Evolutionary conservation across 2,797 vertebrate genomes (phyloP).

Genomic region (Manis crassicaudata): DNA sequence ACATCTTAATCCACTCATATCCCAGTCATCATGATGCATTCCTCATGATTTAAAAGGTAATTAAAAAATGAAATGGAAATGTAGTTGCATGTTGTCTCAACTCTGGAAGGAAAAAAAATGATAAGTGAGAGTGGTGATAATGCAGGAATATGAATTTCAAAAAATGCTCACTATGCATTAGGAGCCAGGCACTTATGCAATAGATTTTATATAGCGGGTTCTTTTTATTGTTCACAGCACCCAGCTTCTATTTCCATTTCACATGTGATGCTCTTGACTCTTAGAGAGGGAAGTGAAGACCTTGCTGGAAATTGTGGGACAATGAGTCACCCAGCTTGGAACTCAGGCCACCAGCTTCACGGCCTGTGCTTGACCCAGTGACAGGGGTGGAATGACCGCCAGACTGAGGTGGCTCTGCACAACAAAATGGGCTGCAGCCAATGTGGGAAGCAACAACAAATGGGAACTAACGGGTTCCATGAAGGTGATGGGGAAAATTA

Average conservation of each 20-base stretch:
- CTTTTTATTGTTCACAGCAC: neutral
- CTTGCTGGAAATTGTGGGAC: neutral
- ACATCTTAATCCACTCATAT: neutral
- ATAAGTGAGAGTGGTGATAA: no score
- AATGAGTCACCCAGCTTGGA: neutral
- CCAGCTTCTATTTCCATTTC: neutral
- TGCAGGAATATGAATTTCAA: neutral
- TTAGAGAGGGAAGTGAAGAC: neutral
- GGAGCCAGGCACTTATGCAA: neutral
- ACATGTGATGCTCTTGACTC: neutral
- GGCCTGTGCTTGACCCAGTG: neutral
- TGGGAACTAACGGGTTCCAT: neutral
- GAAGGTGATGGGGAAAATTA: neutral
- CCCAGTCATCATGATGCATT: neutral
- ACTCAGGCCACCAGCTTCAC: neutral
- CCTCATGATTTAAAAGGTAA: neutral
- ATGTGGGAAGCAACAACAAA: neutral
- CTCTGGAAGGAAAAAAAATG: neutral
- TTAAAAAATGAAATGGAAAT: neutral
- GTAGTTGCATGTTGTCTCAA: neutral
- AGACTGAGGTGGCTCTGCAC: neutral
- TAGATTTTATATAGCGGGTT: fast-evolving
- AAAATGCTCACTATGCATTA: fast-evolving
- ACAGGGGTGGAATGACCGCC: neutral
- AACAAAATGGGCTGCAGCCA: neutral